Evolutionary conservation across 2,888 invertebrate genomes (phyloP), one percentile per base, ranked within the genome.

Genomic region (Meliscaeva auricollis): DNA sequence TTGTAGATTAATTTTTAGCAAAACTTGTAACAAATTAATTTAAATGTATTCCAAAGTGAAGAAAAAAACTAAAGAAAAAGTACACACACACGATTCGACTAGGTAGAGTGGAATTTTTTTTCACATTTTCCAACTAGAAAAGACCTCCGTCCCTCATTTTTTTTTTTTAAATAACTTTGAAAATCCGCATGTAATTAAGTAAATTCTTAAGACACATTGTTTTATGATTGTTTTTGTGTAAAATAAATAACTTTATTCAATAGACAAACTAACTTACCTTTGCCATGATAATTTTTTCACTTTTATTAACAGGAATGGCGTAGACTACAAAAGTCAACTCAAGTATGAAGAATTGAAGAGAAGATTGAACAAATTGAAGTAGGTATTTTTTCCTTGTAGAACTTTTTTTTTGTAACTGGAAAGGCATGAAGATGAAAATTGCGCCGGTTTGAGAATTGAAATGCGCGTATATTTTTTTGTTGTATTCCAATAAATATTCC

Each of bases 241-340:
- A 20, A 60, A 68, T 38, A 13, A 58, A 3, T 13, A 68, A 70
- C 15, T 44, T 15, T 17, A 30, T 58, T 22, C 2, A 87, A 77
- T 80, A 17, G 26, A 79, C 46, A 56, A 68, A 88, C 89, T 90
- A 88, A 90, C 90, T 90, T 89, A 90, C 90, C 90, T 90, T 89
- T 89, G 90, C 90, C 90, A 91, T 91, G 88, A 90, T 89, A 89
- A 89, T 88, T 89, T 88, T 90, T 90, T 89, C 89, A 88, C 26
- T 50, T 48, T 54, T 66, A 89, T 88, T 88, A 88, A 89, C 89
- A 88, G 88, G 89, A 89, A 90, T 90, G 90, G 90, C 90, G 89
- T 88, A 89, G 89, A 89, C 90, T 88, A 88, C 88, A 88, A 90
- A 89, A 90, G 89, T 89, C 89, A 89, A 90, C 88, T 89, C 88